Evolutionary conservation across 2,888 invertebrate species (phyloP), one percentile per base, ranked within the genome.

Genomic region (Tigriopus californicus): DNA sequence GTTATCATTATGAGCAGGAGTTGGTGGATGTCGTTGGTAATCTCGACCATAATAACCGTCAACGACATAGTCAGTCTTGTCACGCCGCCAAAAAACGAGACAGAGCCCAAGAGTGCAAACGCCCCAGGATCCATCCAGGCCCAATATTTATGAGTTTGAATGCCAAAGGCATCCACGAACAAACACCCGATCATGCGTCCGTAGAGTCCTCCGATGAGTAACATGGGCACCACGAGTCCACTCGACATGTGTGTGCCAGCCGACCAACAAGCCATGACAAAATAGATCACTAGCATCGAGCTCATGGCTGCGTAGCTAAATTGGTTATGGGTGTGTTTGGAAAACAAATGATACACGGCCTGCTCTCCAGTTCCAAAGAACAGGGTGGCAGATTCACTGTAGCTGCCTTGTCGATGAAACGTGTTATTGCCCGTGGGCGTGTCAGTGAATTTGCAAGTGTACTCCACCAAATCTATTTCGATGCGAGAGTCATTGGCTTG

Each of bases 121-220:
- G 71, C 72, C 10, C 73, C 73, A 2, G 73, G 73, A 64, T 73
- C 73, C 66, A 73, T 68, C 73, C 73, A 73, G 51, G 68, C 67
- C 71, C 71, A 73, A 63, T 68, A 69, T 1, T 63, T 62, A 52
- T 67, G 67, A 40, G 67, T 65, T 47, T 68, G 66, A 10, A 68
- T 65, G 0, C 70, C 70, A 64, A 69, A 69, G 55, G 69, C 63
- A 15, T 67, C 65, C n/a, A 69, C 70, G 65, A 72, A 66, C 15
- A 66, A 47, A 24, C 68, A 64, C 11, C 73, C 73, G 8, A 73
- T 61, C 5, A 71, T 66, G 13, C 73, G 66, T 8, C 73, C 73
- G 63, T 71, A 71, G 20, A 73, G 61, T 33, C 70, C 71, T 33
- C 73, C 59, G 11, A 59, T 59, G 18, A 59, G 53, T 18, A 59